Evolutionary conservation across 2,113 vertebrate genomes (phyloP).

Genomic region (Synodontis membranacea): DNA sequence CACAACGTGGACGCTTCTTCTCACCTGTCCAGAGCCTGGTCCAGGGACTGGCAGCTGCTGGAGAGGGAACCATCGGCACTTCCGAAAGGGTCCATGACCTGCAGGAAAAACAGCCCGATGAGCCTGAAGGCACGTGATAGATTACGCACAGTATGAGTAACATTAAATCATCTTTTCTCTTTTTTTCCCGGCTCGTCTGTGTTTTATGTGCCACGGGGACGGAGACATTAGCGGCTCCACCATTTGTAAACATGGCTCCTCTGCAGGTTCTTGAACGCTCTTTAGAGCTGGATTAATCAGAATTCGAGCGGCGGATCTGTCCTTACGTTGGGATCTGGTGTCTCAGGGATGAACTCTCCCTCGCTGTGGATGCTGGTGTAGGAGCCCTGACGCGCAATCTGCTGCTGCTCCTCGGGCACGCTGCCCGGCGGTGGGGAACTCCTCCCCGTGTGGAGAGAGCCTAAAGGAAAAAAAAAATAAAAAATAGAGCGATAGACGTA

Average conservation of each 20-base stretch:
- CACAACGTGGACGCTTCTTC: conserved; percentile 19
- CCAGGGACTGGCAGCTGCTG: conserved; percentile 89
- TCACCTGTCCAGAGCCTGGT: conserved; percentile 90
- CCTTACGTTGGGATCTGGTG: conserved; percentile 79
- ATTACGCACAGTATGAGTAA: not conserved
- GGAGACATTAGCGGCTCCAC: not conserved
- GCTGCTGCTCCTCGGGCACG: conserved; percentile 89
- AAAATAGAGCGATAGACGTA: too few species aligned
- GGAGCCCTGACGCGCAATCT: conserved; percentile 88
- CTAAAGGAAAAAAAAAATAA: conserved; percentile 70
- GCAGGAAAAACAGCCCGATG: conserved; percentile 44
- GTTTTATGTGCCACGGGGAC: not conserved
- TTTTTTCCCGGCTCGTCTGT: not conserved
- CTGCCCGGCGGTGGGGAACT: conserved; percentile 87
- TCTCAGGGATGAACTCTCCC: conserved; percentile 90
- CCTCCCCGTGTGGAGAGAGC: conserved; percentile 86
- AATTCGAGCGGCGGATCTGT: not conserved
- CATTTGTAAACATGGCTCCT: not conserved
- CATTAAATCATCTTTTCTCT: not conserved
- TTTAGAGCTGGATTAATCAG: not conserved
- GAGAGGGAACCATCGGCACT: conserved; percentile 82
- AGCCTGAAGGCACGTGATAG: not conserved
- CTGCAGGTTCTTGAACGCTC: not conserved
- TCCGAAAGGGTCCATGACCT: conserved; percentile 87
- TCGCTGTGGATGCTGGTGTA: conserved; percentile 92